Base-by-base conservation (phyloP, 2,113 vertebrate genomes). In the Rhynchomys soricoides region DNA sequence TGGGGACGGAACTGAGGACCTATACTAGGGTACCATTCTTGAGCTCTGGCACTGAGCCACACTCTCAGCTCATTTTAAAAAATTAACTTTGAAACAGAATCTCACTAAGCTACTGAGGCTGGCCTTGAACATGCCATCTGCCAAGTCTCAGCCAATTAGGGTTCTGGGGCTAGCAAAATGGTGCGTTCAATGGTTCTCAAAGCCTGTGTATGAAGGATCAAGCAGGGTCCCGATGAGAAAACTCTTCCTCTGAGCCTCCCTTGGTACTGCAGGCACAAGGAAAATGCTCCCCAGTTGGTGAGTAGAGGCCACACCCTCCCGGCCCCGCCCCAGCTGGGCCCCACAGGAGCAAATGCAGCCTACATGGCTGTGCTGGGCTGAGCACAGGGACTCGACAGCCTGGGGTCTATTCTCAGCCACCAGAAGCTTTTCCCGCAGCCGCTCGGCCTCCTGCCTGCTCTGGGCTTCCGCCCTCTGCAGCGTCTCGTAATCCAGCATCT, bases 341-440 rank as follows among this genome's bases (percentile, higher is more conserved):
- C 57, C 34, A 26, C 40, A 15, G 26, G n/a, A 43, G 50, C 50
- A 21, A 29, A 62, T 0, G 55, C 66, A 0, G 91, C 98, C 91
- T 98, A 99, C 99, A 1, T 99, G 99, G 78, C 99, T 98, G 40
- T 99, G 99, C 62, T 98, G 99, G 92, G 99, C 98, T 1, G 99
- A 98, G 96, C 99, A 99, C 91, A 99, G 98, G 0, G 99, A 96
- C 97, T 99, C 99, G 55, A 98, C 95, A 22, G 99, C 99, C 98
- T 99, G 99, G 5, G 99, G 98, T 97, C 99, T 99, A 98, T 99
- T 99, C 37, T 99, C 99, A 0, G 99, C 98, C 55, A 99, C 99
- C 98, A 99, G 99, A 94, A 99, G 99, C 98, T 99, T 99, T 98
- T 99, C 99, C 97, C 99, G 99, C 96, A 99, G 98, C 73, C 98